phyloP scores from a whole-genome alignment of 2,888 invertebrate species.

The Ochlodes sylvanus region DNA sequence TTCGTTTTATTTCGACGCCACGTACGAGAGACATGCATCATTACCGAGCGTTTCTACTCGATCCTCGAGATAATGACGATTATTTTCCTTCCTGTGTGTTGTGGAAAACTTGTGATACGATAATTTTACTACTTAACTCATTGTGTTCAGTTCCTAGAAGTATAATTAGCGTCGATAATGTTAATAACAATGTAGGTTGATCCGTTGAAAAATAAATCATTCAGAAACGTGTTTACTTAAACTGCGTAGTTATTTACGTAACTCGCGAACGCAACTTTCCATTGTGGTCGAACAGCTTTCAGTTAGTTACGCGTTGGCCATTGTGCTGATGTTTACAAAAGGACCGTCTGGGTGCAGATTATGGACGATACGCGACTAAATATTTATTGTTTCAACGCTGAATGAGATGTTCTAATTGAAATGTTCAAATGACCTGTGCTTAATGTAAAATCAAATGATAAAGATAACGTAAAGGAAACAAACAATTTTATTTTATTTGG shows the following conservation, averaged over 20 bases:
- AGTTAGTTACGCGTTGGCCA: slow-evolving; percentile 66
- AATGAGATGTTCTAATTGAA: slow-evolving; percentile 35
- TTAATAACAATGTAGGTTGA: slow-evolving; percentile 7
- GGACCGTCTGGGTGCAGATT: slow-evolving; percentile 54
- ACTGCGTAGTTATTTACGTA: slow-evolving; percentile 68
- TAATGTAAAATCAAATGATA: slow-evolving; percentile 15
- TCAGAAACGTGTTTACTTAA: slow-evolving; percentile 63
- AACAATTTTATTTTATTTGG: background rate
- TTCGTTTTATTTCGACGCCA: slow-evolving; percentile 72
- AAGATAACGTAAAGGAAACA: background rate
- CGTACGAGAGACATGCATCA: slow-evolving; percentile 9
- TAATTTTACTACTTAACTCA: slow-evolving; percentile 29
- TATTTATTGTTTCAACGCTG: slow-evolving; percentile 13
- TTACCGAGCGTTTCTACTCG: slow-evolving; percentile 6
- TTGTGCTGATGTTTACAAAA: slow-evolving; percentile 70
- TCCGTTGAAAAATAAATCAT: slow-evolving; percentile 21
- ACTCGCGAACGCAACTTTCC: slow-evolving; percentile 68
- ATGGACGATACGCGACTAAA: slow-evolving; percentile 45
- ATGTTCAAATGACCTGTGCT: slow-evolving; percentile 11
- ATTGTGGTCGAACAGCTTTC: slow-evolving; percentile 77
- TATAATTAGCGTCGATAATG: slow-evolving; percentile 15
- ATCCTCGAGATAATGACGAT: slow-evolving; percentile 11
- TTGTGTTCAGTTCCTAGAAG: slow-evolving; percentile 15
- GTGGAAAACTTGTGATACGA: slow-evolving; percentile 25
- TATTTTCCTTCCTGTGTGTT: slow-evolving; percentile 17